Base-by-base conservation (phyloP, 2,888 invertebrate species). In the Drosophila colorata region DNA sequence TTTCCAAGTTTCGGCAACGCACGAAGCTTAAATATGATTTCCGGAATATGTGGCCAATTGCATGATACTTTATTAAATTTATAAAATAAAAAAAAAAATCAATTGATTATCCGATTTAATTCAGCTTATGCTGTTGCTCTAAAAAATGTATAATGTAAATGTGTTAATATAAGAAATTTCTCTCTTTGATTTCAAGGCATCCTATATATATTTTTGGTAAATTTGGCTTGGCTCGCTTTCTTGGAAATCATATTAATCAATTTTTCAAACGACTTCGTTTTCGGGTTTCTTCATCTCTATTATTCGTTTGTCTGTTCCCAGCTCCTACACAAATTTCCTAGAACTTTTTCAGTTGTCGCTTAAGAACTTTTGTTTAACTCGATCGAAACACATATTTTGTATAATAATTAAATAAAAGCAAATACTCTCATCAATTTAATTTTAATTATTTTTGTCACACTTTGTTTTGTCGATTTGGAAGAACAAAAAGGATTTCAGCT, bases 371-470 rank as follows among this genome's bases (percentile, higher is more conserved):
- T 68, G n/a, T 56, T 46, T 67, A 58, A 59, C 35, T 44, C 16
- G 23, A 7, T 48, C 38, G 4, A 65, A 56, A 75, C 76, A 84
- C 79, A 77, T 74, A 77, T 74, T 63, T 78, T 84, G 76, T 74
- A 80, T 69, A 80, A 59, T 69, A 71, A 28, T 40, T 4, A 41
- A 11, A 9, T 7, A 74, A 70, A 78, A 57, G 64, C 51, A 67
- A 80, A 64, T 61, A 78, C 47, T 61, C 53, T 78, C 67, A 81
- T 73, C 58, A 73, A 49, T 25, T 67, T 69, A 43, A 61, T 77
- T 85, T 87, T 72, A 72, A 59, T 87, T 81, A 74, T 67, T 77
- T 84, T 68, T 81, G 68, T 78, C 81, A 78, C 63, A 81, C 57
- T 84, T 87, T 74, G 60, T 70, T 84, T 82, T 67, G 38, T 80